Evolutionary conservation across 2,113 vertebrate genomes (phyloP).

Genomic region (Martes martes): DNA sequence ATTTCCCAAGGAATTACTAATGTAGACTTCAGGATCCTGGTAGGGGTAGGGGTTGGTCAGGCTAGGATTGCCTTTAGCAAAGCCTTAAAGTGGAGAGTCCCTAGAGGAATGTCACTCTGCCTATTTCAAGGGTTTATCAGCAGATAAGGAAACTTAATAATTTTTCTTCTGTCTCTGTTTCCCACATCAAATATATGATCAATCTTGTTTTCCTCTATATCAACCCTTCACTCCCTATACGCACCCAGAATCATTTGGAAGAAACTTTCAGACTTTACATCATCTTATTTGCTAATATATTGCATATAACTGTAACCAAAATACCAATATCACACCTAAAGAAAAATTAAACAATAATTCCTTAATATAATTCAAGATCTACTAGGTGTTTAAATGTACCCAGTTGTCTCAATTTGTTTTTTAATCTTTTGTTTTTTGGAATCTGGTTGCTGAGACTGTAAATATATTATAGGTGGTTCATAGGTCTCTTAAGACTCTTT

Average conservation of each 20-base stretch:
- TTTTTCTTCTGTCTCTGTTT: no score
- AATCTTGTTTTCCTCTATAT: background rate
- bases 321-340: background rate
- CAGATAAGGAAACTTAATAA: no score
- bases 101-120: no score
- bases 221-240: background rate
- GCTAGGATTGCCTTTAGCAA: no score
- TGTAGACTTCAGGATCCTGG: no score
- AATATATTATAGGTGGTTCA: background rate
- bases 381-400: background rate
- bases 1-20: no score
- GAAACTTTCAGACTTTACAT: background rate
- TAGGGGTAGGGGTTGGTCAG: no score
- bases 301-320: slow-evolving; percentile 7
- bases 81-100: no score
- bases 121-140: no score
- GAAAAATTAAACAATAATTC: slow-evolving; percentile 28
- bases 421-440: slow-evolving; percentile 16
- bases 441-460: background rate
- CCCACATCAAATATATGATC: background rate
- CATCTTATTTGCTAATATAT: background rate
- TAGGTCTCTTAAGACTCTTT: background rate
- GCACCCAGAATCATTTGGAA: background rate
- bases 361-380: background rate
- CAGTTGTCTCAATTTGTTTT: background rate